Percentiles rank a stretch among this genome's conserved stretches.
These are phyloP conservation scores for Tretioscincus oriximinensis DNA, from an alignment of 2,113 vertebrate species.

Conservation along the genomic window DNA sequence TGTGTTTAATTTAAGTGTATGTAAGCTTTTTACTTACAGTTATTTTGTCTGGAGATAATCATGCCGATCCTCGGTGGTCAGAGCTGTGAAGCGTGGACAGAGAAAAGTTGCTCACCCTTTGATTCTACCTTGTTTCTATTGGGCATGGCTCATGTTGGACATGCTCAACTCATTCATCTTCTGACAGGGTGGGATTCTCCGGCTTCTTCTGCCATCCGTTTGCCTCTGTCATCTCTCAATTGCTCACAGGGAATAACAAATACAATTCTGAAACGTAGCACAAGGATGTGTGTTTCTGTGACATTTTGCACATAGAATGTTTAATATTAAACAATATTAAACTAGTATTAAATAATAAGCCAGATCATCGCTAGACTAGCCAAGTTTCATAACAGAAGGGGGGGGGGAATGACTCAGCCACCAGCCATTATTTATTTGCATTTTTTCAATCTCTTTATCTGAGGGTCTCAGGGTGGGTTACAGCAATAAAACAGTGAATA, in stretches of 20 bases:
- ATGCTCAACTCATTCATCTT: constrained; percentile 74
- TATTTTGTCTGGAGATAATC: constrained; percentile 81
- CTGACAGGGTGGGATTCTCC: constrained; percentile 71
- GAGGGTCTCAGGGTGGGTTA: not conserved
- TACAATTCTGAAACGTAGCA: not conserved
- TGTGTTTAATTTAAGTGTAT: constrained; percentile 84
- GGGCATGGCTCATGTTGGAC: constrained; percentile 73
- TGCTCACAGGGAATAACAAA: constrained; percentile 21
- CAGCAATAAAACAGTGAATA: too few species aligned
- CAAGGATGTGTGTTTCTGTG: constrained; percentile 20
- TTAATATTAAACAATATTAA: too few species aligned
- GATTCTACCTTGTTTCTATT: constrained; percentile 74
- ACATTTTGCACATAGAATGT: constrained; percentile 21
- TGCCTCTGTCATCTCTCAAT: constrained; percentile 63
- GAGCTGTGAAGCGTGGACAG: constrained; percentile 71
- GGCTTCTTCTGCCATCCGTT: constrained; percentile 67
- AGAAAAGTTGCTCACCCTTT: constrained; percentile 78
- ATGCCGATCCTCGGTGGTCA: constrained; percentile 75
- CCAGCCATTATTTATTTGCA: constrained; percentile 26
- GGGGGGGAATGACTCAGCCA: too few species aligned
- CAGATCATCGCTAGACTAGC: too few species aligned
- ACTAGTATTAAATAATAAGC: too few species aligned
- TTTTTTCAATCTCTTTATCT: too few species aligned
- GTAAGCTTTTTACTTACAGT: constrained; percentile 78
- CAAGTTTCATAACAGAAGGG: too few species aligned